Conservation (phyloP, 2,888 invertebrate genomes). For the Euspilapteryx auroguttella region DNA sequence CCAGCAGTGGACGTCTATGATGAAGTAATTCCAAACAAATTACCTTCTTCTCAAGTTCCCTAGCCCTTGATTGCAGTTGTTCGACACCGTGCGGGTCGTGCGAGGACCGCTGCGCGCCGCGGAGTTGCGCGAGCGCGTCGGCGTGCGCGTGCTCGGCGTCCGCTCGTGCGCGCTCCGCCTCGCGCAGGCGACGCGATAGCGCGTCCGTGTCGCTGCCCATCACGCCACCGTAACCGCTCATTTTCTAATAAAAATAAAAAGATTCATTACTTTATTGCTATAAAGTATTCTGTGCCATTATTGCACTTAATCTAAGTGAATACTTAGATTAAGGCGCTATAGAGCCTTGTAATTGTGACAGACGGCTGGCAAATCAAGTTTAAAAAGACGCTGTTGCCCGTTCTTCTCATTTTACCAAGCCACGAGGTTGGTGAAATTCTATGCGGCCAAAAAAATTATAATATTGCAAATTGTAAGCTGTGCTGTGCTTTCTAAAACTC, state of each 20-base stretch:
- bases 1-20: no score
- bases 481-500: no score
- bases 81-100: constrained; percentile 63
- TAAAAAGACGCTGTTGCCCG: no score
- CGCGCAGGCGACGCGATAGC: constrained; percentile 74
- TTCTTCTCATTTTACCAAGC: no score
- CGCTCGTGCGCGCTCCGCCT: constrained; percentile 75
- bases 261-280: not conserved
- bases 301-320: no score
- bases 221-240: constrained; percentile 44
- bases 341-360: no score
- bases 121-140: constrained; percentile 73
- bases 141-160: constrained; percentile 79
- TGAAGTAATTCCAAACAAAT: no score
- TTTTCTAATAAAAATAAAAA: constrained; percentile 20
- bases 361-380: no score
- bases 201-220: constrained; percentile 37
- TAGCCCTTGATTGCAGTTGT: constrained; percentile 78
- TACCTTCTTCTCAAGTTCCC: constrained; percentile 92
- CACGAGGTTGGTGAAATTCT: no score
- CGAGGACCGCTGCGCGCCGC: constrained; percentile 47
- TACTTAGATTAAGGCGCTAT: no score
- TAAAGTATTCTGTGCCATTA: not conserved
- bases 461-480: no score
- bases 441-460: no score